Evolutionary conservation across 2,888 invertebrate species (phyloP), one percentile per base, ranked within the genome.

Genomic region (Acanthosepion pharaonis): DNA sequence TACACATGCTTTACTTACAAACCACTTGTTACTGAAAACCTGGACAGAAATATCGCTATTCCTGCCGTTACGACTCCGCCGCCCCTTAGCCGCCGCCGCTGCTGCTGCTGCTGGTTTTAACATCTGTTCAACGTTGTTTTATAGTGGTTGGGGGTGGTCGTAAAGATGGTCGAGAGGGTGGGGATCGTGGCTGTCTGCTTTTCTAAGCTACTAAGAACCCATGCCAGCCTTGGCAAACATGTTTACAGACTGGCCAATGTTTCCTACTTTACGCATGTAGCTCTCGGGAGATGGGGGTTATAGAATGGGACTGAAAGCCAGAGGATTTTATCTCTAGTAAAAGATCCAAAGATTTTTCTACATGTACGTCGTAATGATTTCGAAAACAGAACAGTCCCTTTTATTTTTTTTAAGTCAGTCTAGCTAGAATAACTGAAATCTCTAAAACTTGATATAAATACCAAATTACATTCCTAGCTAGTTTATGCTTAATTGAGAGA

Each of bases 71-170:
- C 23, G 59, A 59, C 78, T 78, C n/a, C 8, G 15, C 4, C 78
- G 15, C 78, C 78, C 33, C 18, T 11, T 78, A 0, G 4, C 15
- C 18, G n/a, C 18, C 9, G n/a, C 18, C 9, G n/a, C 78, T 33
- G n/a, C 78, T 78, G n/a, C 78, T 78, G 78, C n/a, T 78, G 78
- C 15, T 78, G 9, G 78, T 33, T 78, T 78, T 78, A 78, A 78
- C 78, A 78, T 78, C 78, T 78, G 78, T 78, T 78, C 78, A 78
- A n/a, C 78, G 78, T 78, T 78, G 78, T 78, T 78, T 78, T n/a
- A 78, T 78, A 15, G n/a, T 78, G 78, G 78, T 9, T 78, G n/a
- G 78, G 78, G n/a, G n/a, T 78, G 78, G 15, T n/a, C 3, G n/a
- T 78, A n/a, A n/a, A n/a, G 78, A 33, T 15, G n/a, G 5, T 78